Evolutionary conservation across 2,888 invertebrate genomes (phyloP), one percentile per base, ranked within the genome.

Genomic region (Pardosa pseudoannulata): DNA sequence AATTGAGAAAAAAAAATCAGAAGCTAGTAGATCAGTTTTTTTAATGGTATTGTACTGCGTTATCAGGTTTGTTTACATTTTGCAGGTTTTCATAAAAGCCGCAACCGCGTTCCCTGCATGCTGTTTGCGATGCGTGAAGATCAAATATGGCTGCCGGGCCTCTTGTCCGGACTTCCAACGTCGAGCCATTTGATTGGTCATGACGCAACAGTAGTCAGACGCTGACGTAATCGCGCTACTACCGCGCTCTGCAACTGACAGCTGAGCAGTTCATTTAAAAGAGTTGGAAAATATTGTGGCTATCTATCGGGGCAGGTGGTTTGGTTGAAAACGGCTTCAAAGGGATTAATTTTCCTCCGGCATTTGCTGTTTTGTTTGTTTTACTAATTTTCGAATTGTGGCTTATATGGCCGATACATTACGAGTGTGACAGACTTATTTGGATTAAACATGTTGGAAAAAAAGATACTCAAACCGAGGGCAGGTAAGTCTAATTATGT

Each of bases 221-320:
- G 72, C 39, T 85, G 83, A 85, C 83, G 83, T 85, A 85, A 85
- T 67, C 16, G 41, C 39, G 65, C 73, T 73, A 70, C 68, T 56
- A 56, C 56, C 73, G 72, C 75, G 19, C 70, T 36, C 68, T 67
- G 67, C 74, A 85, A 79, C 83, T 85, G 83, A 85, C 83, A 85
- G 83, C 83, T 78, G 83, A 85, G 73, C 32, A 76, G 82, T 76
- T 83, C 82, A 83, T 83, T 83, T 65, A 85, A 83, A 85, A 78
- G 83, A 78, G 83, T 79, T 73, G 78, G 56, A 70, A 80, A 85
- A 72, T 85, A 75, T 78, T 78, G 78, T 78, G 72, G 83, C 78
- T 72, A 76, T 46, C 23, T 36, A 23, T 32, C 39, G 67, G 67
- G 23, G 72, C 83, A 85, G 83, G 73, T 85, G 83, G 83, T 85